Evolutionary conservation across 2,888 invertebrate genomes (phyloP), one percentile per base, ranked within the genome.

Genomic region (Ornithoptera alexandrae): DNA sequence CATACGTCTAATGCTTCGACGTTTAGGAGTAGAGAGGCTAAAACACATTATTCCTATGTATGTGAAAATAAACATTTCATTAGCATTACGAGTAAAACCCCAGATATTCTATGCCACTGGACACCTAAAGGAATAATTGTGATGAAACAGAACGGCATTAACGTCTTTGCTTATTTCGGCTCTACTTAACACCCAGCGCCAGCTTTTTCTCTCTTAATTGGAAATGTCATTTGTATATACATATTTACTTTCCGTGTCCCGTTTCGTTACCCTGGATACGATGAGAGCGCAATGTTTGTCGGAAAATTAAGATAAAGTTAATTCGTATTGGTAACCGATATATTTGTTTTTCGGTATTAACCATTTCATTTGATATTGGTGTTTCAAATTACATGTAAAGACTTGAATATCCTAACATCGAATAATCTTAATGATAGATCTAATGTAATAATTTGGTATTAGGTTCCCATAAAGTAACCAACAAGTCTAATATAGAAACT

Each of bases 61-160:
- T 56, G 56, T 64, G 42, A 61, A 42, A 69, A 65, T 56, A 65
- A 46, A 63, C 42, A 69, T 65, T 69, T 65, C 65, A 56, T 65
- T 64, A 66, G 36, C 62, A 66, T 50, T 66, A 10, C 17, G 69
- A 7, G 50, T n/a, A 57, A 46, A 46, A 39, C 39, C 39, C 39
- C 39, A 39, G 8, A 50, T 58, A 30, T 66, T 62, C 30, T 62
- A 20, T 62, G 68, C 58, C 68, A 50, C 46, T 68, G 68, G 62
- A 63, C 46, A 63, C 46, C 58, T 69, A 59, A 69, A 66, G 24
- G 62, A 69, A 69, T 66, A 69, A 69, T 66, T 69, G 69, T 66
- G 39, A 69, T 58, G 58, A 66, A 66, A 69, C 66, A 65, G 62
- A 58, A 22, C 62, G 59, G 30, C 36, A 59, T 68, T 66, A 66